phyloP scores from a whole-genome alignment of 2,113 vertebrate genomes.

The Heterocephalus glaber region DNA sequence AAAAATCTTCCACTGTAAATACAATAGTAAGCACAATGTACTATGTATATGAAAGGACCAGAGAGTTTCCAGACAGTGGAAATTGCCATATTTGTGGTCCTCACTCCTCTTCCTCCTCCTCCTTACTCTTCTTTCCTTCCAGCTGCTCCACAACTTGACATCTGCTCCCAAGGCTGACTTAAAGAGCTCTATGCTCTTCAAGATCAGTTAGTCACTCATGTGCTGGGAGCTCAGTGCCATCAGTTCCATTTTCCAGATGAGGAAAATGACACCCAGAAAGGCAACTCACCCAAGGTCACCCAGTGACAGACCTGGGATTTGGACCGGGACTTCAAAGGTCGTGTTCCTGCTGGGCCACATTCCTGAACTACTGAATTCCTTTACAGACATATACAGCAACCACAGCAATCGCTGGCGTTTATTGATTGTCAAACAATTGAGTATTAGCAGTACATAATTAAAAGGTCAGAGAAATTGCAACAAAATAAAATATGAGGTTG shows the following conservation, averaged over 20 bases:
- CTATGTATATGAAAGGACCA: too few species aligned
- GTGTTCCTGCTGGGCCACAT: neutral
- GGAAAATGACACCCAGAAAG: neutral
- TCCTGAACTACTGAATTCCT: neutral
- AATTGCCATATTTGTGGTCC: neutral
- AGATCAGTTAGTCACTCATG: neutral
- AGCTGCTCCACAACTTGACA: neutral
- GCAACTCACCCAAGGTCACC: neutral
- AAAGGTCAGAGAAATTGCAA: neutral
- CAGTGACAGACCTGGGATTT: neutral
- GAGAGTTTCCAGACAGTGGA: neutral
- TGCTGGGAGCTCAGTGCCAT: neutral
- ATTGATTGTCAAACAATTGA: neutral
- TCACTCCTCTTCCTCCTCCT: neutral
- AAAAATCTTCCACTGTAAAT: neutral
- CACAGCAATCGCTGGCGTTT: neutral
- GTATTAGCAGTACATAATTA: neutral
- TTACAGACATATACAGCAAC: neutral
- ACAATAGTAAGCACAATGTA: accelerated
- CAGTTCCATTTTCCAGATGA: neutral
- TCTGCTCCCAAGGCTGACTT: neutral
- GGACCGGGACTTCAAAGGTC: neutral
- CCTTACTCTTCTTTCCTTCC: too few species aligned
- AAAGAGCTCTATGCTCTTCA: neutral
- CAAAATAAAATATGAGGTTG: neutral